Evolutionary conservation across 2,797 vertebrate species (phyloP), one percentile per base, ranked within the genome.

Genomic region (Aplochiton taeniatus): DNA sequence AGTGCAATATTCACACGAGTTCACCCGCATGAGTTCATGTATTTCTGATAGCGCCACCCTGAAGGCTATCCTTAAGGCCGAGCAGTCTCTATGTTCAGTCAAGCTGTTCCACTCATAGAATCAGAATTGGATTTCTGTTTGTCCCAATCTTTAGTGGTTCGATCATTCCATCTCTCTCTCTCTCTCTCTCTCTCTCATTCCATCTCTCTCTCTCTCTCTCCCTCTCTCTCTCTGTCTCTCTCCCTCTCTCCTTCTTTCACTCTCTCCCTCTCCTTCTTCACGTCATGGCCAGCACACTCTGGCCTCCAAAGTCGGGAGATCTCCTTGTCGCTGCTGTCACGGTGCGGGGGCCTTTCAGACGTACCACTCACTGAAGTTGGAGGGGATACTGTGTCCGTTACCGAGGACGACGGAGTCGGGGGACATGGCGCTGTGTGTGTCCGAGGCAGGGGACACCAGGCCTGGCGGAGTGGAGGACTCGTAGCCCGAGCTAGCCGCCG

Each of bases 301-400:
- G 47, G 47, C 11, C 18, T 18, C 53, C 12, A 20, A 31, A 31
- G 52, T 58, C n/a, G 59, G 60, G 52, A 4, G 18, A 9, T 17
- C 13, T 20, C 19, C 14, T 50, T 17, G 51, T 20, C 60, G 56
- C 9, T 43, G 50, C 46, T 46, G 49, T 16, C 41, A 6, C 12
- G 11, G 10, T 43, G 44, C n/a, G 41, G 46, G 49, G 46, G 55
- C 6, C 50, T 65, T 68, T 87, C 91, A 95, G 86, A 94, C 92
- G 82, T 95, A 95, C 94, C 94, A 94, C 86, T 95, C 94, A 72
- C 92, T 94, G 86, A 94, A 95, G 84, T 93, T 94, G 80, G 93
- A 93, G 58, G 94, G 88, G 79, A 88, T 77, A 62, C 80, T 85
- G 81, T 92, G 92, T n/a, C 86, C 81, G 47, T 77, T 73, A 63